Evolutionary conservation across 2,797 vertebrate genomes (phyloP), one percentile per base, ranked within the genome.

Genomic region (Anisognathus igniventris): DNA sequence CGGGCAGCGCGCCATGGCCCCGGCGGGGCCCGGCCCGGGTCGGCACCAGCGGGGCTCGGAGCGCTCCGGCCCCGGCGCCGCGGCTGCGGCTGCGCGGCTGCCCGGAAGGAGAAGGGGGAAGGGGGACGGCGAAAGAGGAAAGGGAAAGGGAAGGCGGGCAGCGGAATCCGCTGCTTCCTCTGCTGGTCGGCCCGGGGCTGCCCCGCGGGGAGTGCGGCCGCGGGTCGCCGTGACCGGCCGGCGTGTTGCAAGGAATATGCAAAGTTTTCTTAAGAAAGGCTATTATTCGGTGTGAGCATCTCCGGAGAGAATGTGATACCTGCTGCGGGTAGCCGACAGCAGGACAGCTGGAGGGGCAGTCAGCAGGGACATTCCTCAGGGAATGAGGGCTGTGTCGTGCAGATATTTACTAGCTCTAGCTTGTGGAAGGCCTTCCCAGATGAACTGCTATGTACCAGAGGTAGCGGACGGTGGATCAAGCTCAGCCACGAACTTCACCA

Each of bases 11-110:
- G 53, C 53, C 53, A 68, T 70, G 66, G 47, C 65, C 48, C 35
- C 66, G 21, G 47, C 66, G 66, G 66, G 35, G 66, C 65, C 65
- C 65, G 62, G 47, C 47, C 47, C 66, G 66, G 35, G 4, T 50
- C 35, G 35, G 68, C 68, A 42, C 39, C 68, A 20, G 68, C 51
- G 51, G 51, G 24, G 39, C 53, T 70, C 65, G 79, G 37, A 47
- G 44, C 54, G 72, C 81, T 83, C 86, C 77, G 42, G 81, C 28
- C 67, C 73, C 79, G 75, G 66, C 42, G 45, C 75, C 68, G 80
- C 61, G 42, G 79, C 80, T 79, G 79, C 93, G 87, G 58, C 93
- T 90, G 91, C 88, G 91, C 75, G 57, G 28, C 51, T 66, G 70
- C 70, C 81, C 74, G 93, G 87, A 73, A 91, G 50, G 4, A 70